Evolutionary conservation across 2,888 invertebrate genomes (phyloP).

Genomic region (Melanophora roralis): DNA sequence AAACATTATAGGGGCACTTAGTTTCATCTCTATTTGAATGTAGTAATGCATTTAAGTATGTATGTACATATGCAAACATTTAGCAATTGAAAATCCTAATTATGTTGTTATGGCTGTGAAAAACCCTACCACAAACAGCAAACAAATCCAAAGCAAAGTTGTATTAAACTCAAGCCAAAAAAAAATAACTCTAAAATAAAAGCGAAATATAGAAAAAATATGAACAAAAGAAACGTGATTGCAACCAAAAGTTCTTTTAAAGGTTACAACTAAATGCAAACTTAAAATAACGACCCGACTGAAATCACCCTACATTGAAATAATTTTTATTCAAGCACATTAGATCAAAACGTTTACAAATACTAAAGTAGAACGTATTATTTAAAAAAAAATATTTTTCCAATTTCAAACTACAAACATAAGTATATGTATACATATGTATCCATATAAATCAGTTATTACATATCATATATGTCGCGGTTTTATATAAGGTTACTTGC

Average conservation of each 20-base stretch:
- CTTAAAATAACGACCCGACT: constrained; percentile 16
- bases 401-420: too few relatives aligned
- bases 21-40: too few relatives aligned
- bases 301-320: too few relatives aligned
- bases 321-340: too few relatives aligned
- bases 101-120: constrained; percentile 1
- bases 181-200: not conserved
- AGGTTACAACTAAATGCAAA: constrained; percentile 32
- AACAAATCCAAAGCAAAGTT: constrained; percentile 37
- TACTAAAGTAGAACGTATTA: too few relatives aligned
- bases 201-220: not conserved
- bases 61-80: constrained; percentile 29
- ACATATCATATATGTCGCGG: too few relatives aligned
- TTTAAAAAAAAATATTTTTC: too few relatives aligned
- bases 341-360: too few relatives aligned
- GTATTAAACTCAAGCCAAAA: constrained; percentile 35
- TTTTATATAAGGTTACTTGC: too few relatives aligned
- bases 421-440: too few relatives aligned
- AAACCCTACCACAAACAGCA: constrained; percentile 36
- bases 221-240: constrained; percentile 47
- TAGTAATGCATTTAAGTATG: not conserved
- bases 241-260: constrained; percentile 43
- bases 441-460: too few relatives aligned
- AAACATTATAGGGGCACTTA: too few relatives aligned
- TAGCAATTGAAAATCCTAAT: constrained; percentile 28